A percentile compares a stretch with the other conserved stretches of the same genome.
Conservation (phyloP, 2,113 vertebrate species). For the Oreocharis arfaki region DNA sequence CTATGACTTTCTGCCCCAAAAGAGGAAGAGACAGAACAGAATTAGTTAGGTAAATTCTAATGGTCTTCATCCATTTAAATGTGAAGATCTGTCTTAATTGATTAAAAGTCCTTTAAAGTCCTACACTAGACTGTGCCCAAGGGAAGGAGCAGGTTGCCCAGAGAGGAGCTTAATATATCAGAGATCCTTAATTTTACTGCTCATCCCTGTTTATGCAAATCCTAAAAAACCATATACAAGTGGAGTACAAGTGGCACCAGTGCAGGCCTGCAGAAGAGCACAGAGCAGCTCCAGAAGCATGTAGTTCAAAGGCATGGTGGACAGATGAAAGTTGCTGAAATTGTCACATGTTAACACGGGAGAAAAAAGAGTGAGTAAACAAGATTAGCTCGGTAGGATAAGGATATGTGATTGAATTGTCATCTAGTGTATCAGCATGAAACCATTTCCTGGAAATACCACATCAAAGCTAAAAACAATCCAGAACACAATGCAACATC, state of each 20-base stretch:
- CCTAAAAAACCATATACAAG: not conserved
- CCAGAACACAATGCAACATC: constrained; percentile 42
- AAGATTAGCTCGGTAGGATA: constrained; percentile 61
- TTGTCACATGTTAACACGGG: constrained; percentile 43
- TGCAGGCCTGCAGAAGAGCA: constrained; percentile 11
- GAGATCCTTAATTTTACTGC: not conserved
- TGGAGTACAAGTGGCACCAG: not conserved
- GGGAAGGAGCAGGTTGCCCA: constrained; percentile 1
- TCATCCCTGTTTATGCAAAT: constrained; percentile 39
- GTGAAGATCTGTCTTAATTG: not conserved
- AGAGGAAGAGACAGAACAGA: not conserved
- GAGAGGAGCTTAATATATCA: not conserved
- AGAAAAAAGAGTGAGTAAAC: constrained; percentile 53
- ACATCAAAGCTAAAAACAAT: constrained; percentile 61
- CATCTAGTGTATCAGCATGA: constrained; percentile 53
- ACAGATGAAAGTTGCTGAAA: constrained; percentile 54
- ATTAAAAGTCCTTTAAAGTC: constrained; percentile 7
- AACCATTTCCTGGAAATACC: constrained; percentile 60
- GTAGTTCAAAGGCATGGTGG: constrained; percentile 19
- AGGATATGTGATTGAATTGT: constrained; percentile 58
- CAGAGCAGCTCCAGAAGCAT: not conserved
- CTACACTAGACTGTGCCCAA: not conserved
- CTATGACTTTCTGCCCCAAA: not conserved
- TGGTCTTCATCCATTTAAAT: not conserved
- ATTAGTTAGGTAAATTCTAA: not conserved